Percentiles rank a stretch among this genome's conserved stretches.
Evolutionary conservation across 2,888 invertebrate species (phyloP).

Genomic region (Oxytorus armatus): DNA sequence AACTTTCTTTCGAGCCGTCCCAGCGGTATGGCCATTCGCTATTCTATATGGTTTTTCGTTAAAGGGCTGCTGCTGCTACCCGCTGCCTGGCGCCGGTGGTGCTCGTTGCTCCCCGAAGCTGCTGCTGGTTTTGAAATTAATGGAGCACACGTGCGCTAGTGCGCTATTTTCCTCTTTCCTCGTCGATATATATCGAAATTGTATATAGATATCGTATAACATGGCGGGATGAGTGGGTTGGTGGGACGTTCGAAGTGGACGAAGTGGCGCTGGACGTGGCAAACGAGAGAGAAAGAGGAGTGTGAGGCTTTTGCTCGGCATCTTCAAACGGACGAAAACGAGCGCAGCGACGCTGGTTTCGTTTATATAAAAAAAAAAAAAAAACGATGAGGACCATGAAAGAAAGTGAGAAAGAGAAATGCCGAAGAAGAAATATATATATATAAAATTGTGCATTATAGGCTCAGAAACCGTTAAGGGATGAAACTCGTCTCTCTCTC

Average conservation of each 20-base stretch:
- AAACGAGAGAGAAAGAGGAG: constrained; percentile 21
- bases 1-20: constrained; percentile 44
- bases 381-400: neutral
- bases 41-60: constrained; percentile 59
- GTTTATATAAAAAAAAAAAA: neutral
- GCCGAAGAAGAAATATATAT: constrained; percentile 17
- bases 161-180: constrained; percentile 62
- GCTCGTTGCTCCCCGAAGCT: constrained; percentile 47
- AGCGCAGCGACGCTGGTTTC: neutral
- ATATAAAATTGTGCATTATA: constrained; percentile 50
- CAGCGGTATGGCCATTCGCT: constrained; percentile 45
- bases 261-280: constrained; percentile 53
- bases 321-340: constrained; percentile 15
- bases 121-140: constrained; percentile 73
- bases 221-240: constrained; percentile 2
- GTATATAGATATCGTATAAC: constrained; percentile 37
- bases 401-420: neutral
- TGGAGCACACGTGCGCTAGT: constrained; percentile 79
- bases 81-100: constrained; percentile 30
- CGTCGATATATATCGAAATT: constrained; percentile 66
- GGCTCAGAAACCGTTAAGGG: constrained; percentile 48
- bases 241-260: constrained; percentile 61
- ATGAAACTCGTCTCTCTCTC: constrained; percentile 43
- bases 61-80: constrained; percentile 46
- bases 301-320: neutral